Percentiles rank a stretch among this genome's conserved stretches.
These are phyloP conservation scores for Bradynema listronoti DNA, from an alignment of 1,140 invertebrate species.

Conservation along the genomic window DNA sequence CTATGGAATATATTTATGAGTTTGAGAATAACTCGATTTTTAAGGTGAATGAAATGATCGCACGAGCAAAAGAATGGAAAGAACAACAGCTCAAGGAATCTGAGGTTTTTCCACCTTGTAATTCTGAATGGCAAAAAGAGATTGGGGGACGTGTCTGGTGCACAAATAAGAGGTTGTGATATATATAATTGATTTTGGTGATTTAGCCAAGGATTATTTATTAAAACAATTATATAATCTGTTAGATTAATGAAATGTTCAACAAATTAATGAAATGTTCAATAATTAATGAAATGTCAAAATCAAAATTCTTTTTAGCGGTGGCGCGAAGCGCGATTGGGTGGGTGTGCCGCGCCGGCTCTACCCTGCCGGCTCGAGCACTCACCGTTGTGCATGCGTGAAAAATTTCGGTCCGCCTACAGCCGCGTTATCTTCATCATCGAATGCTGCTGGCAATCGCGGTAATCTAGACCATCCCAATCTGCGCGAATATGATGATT, in stretches of 20 bases:
- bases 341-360: conserved; percentile 74
- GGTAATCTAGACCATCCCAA: conserved; percentile 47
- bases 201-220: no score
- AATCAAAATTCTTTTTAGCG: conserved; percentile 63
- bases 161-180: conserved; percentile 68
- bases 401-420: conserved; percentile 61
- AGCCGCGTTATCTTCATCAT: conserved; percentile 47
- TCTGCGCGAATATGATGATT: conserved; percentile 37
- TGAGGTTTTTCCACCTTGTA: conserved; percentile 77
- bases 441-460: conserved; percentile 28
- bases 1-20: neutral
- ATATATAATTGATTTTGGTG: no score
- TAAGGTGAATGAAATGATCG: conserved; percentile 63
- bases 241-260: no score
- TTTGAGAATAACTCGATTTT: neutral
- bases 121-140: conserved; percentile 76
- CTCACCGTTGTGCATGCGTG: conserved; percentile 74
- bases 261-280: no score
- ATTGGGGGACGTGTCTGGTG: conserved; percentile 80
- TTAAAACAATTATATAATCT: no score
- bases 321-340: conserved; percentile 76
- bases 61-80: conserved; percentile 65
- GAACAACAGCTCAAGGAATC: conserved; percentile 63
- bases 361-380: conserved; percentile 64
- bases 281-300: neutral